These are phyloP conservation scores for Amblyjoppa proteus DNA, from an alignment of 2,888 invertebrate species.

Conservation along the genomic window DNA sequence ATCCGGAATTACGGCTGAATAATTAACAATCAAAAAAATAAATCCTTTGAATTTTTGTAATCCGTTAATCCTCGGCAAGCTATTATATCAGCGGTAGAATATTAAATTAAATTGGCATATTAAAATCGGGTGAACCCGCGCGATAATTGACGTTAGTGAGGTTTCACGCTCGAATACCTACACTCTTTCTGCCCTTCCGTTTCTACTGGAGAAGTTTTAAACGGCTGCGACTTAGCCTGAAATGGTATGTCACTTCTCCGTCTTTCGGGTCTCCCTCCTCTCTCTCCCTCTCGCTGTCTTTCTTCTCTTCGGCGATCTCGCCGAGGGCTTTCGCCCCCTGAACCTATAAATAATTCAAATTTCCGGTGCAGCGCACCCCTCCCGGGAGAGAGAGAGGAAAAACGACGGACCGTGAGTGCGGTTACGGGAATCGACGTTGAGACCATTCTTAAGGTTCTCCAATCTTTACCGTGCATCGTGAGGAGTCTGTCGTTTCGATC, in stretches of 20 bases:
- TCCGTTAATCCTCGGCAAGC: background rate
- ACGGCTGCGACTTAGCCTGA: slow-evolving; percentile 24
- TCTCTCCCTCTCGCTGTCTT: slow-evolving; percentile 52
- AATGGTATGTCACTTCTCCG: slow-evolving; percentile 19
- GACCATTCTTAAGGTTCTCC: slow-evolving; percentile 71
- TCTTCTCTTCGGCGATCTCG: slow-evolving; percentile 36
- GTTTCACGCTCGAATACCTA: slow-evolving; percentile 31
- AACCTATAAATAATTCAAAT: slow-evolving; percentile 78
- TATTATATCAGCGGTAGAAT: background rate
- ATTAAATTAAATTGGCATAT: slow-evolving; percentile 1
- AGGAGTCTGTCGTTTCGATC: background rate
- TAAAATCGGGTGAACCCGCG: background rate
- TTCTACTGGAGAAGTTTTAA: slow-evolving; percentile 21
- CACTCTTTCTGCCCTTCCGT: slow-evolving; percentile 12
- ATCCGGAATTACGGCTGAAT: too few relatives aligned
- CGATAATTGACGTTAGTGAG: slow-evolving; percentile 11
- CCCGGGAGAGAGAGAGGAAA: background rate
- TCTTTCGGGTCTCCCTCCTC: background rate
- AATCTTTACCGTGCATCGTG: background rate
- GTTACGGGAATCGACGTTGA: slow-evolving; percentile 57
- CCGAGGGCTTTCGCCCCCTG: slow-evolving; percentile 64
- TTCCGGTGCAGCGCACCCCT: slow-evolving; percentile 65
- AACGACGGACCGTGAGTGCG: background rate
- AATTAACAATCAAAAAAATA: background rate
- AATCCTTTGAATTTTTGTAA: background rate